Evolutionary conservation across 2,888 invertebrate species (phyloP).

Genomic region (Diaprepes abbreviatus): DNA sequence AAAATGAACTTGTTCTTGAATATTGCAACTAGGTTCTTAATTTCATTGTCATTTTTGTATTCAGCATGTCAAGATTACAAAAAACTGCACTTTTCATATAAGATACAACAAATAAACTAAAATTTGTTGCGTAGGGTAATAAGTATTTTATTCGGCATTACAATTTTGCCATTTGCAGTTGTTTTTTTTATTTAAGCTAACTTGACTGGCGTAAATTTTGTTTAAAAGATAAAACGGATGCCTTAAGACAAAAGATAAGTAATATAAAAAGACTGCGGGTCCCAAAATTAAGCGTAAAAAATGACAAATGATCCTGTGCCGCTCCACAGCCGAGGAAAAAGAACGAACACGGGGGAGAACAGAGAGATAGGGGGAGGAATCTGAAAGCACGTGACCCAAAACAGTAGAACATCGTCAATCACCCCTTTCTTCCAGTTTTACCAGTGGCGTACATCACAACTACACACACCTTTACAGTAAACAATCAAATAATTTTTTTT

Average conservation of each 20-base stretch:
- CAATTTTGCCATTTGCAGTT: too few species aligned
- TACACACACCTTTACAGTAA: too few species aligned
- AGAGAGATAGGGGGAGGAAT: slow-evolving; percentile 24
- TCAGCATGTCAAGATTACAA: too few species aligned
- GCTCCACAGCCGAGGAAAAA: slow-evolving; percentile 21
- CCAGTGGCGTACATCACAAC: slow-evolving; percentile 33
- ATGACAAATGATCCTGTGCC: slow-evolving; percentile 46
- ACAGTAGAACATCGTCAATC: slow-evolving; percentile 47
- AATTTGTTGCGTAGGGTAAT: too few species aligned
- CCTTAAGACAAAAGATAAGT: slow-evolving; percentile 44
- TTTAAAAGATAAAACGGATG: slow-evolving; percentile 35
- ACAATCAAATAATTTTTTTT: too few species aligned
- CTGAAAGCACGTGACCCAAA: slow-evolving; percentile 46
- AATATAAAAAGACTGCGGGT: slow-evolving; percentile 45
- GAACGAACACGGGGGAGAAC: slow-evolving; percentile 25
- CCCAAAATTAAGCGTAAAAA: slow-evolving; percentile 45
- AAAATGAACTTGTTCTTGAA: too few species aligned
- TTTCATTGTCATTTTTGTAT: too few species aligned
- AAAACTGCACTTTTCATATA: too few species aligned
- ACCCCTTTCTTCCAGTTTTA: slow-evolving; percentile 29
- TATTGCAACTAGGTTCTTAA: too few species aligned
- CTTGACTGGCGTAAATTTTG: slow-evolving; percentile 30
- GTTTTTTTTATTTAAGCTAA: neutral
- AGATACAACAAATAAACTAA: too few species aligned
- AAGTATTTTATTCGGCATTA: too few species aligned